Percentiles rank a stretch among this genome's conserved stretches.
These are phyloP conservation scores for Eunapius fragilis DNA, from an alignment of 37 sponge, comb jelly and placozoan species.

Conservation along the genomic window DNA sequence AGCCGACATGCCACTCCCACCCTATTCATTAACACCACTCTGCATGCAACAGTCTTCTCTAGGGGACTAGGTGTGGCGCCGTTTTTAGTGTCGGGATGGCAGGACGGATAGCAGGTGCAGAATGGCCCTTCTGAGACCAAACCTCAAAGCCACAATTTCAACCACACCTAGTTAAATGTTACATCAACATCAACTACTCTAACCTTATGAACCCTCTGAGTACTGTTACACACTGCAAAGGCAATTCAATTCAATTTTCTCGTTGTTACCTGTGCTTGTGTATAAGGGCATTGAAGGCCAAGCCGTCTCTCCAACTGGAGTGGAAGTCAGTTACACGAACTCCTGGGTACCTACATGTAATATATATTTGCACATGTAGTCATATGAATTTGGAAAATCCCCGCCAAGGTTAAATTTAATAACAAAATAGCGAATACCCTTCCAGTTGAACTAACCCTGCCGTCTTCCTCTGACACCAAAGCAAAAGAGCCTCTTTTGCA, in stretches of 20 bases:
- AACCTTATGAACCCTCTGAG: too few relatives aligned
- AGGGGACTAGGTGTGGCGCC: too few relatives aligned
- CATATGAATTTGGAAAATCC: too few relatives aligned
- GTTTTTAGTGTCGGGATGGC: neutral
- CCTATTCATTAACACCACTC: too few relatives aligned
- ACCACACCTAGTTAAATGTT: too few relatives aligned
- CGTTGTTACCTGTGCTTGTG: constrained; percentile 95
- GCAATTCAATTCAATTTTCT: neutral
- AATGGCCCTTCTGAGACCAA: too few relatives aligned
- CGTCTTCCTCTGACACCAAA: constrained; percentile 98
- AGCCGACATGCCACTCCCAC: too few relatives aligned
- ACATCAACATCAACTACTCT: too few relatives aligned
- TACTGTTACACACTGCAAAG: neutral
- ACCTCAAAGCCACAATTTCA: too few relatives aligned
- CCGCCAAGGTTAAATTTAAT: neutral
- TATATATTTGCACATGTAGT: too few relatives aligned
- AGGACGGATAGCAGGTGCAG: too few relatives aligned
- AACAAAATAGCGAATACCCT: neutral
- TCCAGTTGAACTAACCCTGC: constrained; percentile 52
- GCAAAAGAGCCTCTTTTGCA: constrained; percentile 94
- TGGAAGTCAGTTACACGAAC: constrained; percentile 94
- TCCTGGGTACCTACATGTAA: constrained; percentile 71
- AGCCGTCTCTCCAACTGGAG: constrained; percentile 91
- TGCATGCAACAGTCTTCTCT: too few relatives aligned
- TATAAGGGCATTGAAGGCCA: constrained; percentile 97